Base-by-base conservation (phyloP, 2,888 invertebrate species). In the Ctena decussata region DNA sequence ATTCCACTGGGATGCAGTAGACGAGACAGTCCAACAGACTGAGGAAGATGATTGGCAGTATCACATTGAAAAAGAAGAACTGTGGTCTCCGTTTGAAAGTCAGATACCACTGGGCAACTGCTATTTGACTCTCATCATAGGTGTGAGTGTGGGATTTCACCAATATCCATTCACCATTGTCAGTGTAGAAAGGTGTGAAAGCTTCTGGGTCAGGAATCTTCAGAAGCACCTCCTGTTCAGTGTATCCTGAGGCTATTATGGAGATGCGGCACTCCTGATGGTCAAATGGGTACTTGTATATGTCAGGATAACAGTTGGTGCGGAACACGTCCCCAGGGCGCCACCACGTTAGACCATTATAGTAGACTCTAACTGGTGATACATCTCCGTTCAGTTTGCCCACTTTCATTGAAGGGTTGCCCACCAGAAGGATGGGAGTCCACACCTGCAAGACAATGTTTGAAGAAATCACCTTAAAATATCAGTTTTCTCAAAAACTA, bases 201-300 rank as follows among this genome's bases (percentile, higher is more conserved):
- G 80, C 49, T 8, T 72, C 30, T 12, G 75, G n/a, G 18, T 30
- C 53, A 15, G 82, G 73, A 15, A 57, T 49, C 8, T 65, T n/a
- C 21, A 85, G 57, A 24, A 65, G 12, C 0, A 86, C 73, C 49
- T 86, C 86, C 1, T 70, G 21, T 15, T 60, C 65, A 2, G 46
- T 18, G 15, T 69, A 72, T 46, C 44, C 65, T 81, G 84, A 86
- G 1, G 86, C 69, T 32, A 76, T 41, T 41, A 86, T 60, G 12
- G 53, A 18, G 8, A 84, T 57, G 8, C 12, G 24, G 39, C 86
- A 86, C n/a, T 74, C 71, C 24, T 86, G 86, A 24, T 72, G 44
- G 60, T 86, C 86, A 46, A 80, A 86, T 8, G 86, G 86, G 35
- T 82, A 86, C 24, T 75, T 75, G 53, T 80, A 80, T 27, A 85